Conservation (phyloP, 2,113 vertebrate genomes). For the Echinops telfairi region DNA sequence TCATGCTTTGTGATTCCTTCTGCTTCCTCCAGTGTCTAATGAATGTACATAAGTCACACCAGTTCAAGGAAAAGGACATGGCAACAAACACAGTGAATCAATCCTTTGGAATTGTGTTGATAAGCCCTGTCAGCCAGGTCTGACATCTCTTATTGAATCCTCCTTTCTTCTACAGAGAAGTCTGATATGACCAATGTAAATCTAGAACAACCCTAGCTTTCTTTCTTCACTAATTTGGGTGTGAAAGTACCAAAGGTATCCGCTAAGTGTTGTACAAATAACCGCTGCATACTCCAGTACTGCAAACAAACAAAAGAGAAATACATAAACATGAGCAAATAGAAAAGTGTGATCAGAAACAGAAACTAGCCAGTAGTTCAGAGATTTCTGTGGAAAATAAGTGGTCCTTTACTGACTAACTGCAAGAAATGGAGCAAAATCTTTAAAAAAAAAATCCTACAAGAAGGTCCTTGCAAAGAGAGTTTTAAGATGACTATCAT, state of each 20-base stretch:
- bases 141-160: neutral
- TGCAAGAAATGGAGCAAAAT: conserved; percentile 20
- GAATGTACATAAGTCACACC: neutral
- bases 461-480: neutral
- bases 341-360: conserved; percentile 7
- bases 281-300: neutral
- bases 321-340: neutral
- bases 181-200: conserved; percentile 4
- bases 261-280: neutral
- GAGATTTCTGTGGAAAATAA: neutral
- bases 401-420: neutral
- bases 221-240: neutral
- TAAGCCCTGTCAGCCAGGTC: neutral
- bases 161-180: neutral
- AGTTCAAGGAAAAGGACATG: neutral
- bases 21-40: neutral
- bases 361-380: neutral
- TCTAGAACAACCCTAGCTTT: neutral
- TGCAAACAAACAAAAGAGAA: neutral
- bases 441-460: neutral
- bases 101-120: neutral
- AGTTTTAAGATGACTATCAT: neutral
- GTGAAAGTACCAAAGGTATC: neutral
- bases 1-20: neutral
- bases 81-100: neutral